Conservation (phyloP, 2,113 vertebrate genomes). For the Phaetusa simplex region DNA sequence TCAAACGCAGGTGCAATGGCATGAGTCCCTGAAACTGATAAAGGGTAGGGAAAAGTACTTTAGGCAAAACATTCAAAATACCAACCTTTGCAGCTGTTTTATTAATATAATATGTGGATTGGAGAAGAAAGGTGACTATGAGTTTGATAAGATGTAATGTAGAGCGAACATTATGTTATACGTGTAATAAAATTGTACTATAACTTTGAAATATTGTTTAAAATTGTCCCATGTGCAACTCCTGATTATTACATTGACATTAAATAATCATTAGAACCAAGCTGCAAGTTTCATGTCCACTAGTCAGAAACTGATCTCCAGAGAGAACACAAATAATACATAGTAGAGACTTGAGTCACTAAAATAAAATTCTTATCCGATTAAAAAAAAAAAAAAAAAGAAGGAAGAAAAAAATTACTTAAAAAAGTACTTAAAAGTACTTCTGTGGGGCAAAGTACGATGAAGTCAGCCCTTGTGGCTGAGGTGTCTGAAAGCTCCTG, state of each 20-base stretch:
- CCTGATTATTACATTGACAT: not conserved
- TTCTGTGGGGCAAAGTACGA: not conserved
- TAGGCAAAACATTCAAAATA: not conserved
- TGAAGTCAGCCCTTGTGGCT: not conserved
- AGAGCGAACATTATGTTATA: not conserved
- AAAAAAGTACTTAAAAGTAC: not conserved
- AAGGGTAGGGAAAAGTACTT: not conserved
- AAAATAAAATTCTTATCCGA: not conserved
- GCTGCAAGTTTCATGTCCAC: not conserved
- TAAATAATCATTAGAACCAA: not conserved
- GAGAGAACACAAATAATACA: not conserved
- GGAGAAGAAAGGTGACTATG: not conserved
- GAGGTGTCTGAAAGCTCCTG: not conserved
- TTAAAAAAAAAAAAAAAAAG: not conserved
- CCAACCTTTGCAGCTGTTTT: not conserved
- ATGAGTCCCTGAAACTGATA: not conserved
- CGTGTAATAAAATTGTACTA: not conserved
- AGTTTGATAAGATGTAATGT: not conserved
- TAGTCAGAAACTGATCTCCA: not conserved
- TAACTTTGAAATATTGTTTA: not conserved
- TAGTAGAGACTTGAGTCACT: not conserved
- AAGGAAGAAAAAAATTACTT: too few species aligned
- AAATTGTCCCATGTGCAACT: not conserved
- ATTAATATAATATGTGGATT: not conserved
- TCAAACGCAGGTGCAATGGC: constrained; percentile 14